Base-by-base conservation (phyloP, 2,797 vertebrate species). In the Macrochelys suwanniensis region DNA sequence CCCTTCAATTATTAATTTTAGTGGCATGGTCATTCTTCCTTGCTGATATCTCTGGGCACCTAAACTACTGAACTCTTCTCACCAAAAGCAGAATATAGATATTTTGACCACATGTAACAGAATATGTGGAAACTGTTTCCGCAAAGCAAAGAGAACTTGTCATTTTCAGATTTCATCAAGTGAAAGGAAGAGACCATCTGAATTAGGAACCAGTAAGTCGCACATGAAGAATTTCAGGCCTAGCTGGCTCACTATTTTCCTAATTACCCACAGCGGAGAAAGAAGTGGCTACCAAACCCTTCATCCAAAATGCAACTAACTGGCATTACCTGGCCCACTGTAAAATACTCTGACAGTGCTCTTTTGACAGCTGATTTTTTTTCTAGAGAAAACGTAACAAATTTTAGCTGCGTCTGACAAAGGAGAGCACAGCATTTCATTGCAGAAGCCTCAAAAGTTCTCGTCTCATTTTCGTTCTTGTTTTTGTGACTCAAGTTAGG, bases 371-470 rank as follows among this genome's bases (percentile, higher is more conserved):
- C 4, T 71, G 9, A 4, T 59, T 82, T 88, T 45, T 80, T 91
- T 82, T 89, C 68, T 42, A 37, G n/a, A 71, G 37, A 71, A 71
- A 71, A 42, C 5, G 11, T 37, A 37, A 71, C 37, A 42, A 23
- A 11, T 37, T 23, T 71, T 71, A 71, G 17, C 61, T n/a, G 61
- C 23, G 47, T 16, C 17, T 53, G 8, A 2, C 94, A 94, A 56
- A 33, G 2, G 28, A 77, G 71, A 25, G 45, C 84, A 85, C 93
- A 93, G 0, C 19, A 51, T 47, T 61, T 5, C 84, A 68, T 80
- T 85, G 13, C 33, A 92, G n/a, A 89, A 92, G 82, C 77, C 0
- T 6, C 50, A 3, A 78, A 78, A 82, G 68, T 81, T 95, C 6
- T 89, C 1, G 19, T 56, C 12, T 47, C 0, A 26, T 80, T 94